Conservation (phyloP, 2,797 vertebrate species). For the Cyclopterus lumpus region DNA sequence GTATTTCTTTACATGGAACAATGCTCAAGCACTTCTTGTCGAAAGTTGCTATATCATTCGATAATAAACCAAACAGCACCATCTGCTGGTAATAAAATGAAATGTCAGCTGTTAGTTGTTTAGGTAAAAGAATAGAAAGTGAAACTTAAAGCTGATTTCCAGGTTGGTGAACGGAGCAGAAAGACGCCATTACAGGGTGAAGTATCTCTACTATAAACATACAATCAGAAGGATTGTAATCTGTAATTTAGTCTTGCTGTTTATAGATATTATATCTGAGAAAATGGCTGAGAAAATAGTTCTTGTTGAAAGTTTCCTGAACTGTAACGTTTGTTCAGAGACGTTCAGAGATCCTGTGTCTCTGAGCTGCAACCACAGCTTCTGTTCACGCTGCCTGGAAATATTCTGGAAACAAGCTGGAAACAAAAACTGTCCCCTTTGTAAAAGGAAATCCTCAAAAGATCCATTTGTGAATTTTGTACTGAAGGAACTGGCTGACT, state of each 20-base stretch:
- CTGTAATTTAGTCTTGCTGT: background rate
- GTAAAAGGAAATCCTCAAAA: background rate
- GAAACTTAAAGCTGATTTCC: background rate
- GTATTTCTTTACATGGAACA: background rate
- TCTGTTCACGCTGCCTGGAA: slow-evolving; percentile 80
- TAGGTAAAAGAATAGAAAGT: background rate
- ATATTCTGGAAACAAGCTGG: slow-evolving; percentile 69
- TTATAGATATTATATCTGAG: background rate
- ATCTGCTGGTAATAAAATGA: background rate
- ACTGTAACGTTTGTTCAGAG: background rate
- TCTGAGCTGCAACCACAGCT: slow-evolving; percentile 81
- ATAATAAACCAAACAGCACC: background rate
- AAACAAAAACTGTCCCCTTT: slow-evolving; percentile 44
- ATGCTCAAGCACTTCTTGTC: background rate
- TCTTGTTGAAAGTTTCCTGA: background rate
- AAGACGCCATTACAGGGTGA: background rate
- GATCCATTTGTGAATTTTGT: accelerated
- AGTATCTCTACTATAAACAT: background rate
- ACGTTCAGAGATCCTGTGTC: slow-evolving; percentile 1
- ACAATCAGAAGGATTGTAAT: background rate
- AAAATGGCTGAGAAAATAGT: background rate
- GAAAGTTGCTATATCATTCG: background rate
- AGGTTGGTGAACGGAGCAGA: background rate
- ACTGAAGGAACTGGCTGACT: slow-evolving; percentile 36
- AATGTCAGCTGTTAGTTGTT: background rate